phyloP scores from a whole-genome alignment of 2,797 vertebrate genomes.

The Aulostomus chinensis region DNA sequence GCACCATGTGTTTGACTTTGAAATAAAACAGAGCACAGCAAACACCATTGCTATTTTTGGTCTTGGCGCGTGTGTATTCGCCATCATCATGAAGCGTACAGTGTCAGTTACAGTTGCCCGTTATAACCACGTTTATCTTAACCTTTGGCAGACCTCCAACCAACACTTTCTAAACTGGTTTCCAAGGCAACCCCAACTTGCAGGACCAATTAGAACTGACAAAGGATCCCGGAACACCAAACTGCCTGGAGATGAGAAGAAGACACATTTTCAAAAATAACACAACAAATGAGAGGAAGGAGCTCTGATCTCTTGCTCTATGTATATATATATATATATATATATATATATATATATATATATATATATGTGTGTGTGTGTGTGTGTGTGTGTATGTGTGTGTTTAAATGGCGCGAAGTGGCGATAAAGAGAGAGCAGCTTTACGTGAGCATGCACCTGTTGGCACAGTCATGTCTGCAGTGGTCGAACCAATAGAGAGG shows the following conservation, averaged over 20 bases:
- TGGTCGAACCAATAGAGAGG: constrained; percentile 14
- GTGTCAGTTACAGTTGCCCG: constrained; percentile 23
- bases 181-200: constrained; percentile 66
- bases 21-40: no score
- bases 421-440: no score
- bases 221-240: constrained; percentile 39
- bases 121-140: constrained; percentile 36
- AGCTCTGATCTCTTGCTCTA: constrained; percentile 1
- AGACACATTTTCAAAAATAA: constrained; percentile 32
- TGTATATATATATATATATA: no score
- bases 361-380: neutral
- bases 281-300: constrained; percentile 16
- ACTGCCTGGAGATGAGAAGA: constrained; percentile 50
- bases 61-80: no score
- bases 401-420: neutral
- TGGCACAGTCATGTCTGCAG: constrained; percentile 16
- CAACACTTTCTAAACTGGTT: constrained; percentile 61
- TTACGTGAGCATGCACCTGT: constrained; percentile 21
- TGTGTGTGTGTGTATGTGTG: neutral
- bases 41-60: no score
- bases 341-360: no score
- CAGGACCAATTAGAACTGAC: constrained; percentile 62
- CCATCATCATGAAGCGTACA: no score
- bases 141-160: constrained; percentile 54
- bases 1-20: no score